Percentiles rank a stretch among this genome's conserved stretches.
Evolutionary conservation across 2,797 vertebrate genomes (phyloP).

Genomic region (Platyrinchus mystaceus): DNA sequence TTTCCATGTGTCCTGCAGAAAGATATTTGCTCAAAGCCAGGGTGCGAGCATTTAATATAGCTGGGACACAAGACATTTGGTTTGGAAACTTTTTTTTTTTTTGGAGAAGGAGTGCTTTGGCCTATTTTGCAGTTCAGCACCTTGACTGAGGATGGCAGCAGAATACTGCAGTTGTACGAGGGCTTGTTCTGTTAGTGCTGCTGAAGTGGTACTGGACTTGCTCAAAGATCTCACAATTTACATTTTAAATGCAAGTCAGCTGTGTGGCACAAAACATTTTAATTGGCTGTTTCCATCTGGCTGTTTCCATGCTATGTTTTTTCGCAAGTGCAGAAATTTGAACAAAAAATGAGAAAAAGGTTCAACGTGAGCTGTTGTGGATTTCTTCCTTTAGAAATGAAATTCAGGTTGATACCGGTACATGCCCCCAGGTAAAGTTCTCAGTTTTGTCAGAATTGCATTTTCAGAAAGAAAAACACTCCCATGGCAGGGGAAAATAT

Average conservation of each 20-base stretch:
- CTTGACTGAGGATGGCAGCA: background rate
- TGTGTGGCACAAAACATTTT: background rate
- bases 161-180: background rate
- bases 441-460: background rate
- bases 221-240: background rate
- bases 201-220: background rate
- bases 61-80: background rate
- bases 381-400: background rate
- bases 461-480: background rate
- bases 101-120: background rate
- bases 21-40: background rate
- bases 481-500: background rate
- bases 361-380: background rate
- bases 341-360: background rate
- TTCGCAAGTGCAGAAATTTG: background rate
- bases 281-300: background rate
- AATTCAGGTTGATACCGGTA: background rate
- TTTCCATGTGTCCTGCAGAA: background rate
- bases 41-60: background rate
- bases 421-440: fast-evolving
- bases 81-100: background rate
- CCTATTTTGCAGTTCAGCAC: background rate
- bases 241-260: background rate
- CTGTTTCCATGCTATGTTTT: background rate
- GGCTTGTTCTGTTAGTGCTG: background rate